Evolutionary conservation across 2,888 invertebrate species (phyloP).

Genomic region (Melinaea marsaeus): DNA sequence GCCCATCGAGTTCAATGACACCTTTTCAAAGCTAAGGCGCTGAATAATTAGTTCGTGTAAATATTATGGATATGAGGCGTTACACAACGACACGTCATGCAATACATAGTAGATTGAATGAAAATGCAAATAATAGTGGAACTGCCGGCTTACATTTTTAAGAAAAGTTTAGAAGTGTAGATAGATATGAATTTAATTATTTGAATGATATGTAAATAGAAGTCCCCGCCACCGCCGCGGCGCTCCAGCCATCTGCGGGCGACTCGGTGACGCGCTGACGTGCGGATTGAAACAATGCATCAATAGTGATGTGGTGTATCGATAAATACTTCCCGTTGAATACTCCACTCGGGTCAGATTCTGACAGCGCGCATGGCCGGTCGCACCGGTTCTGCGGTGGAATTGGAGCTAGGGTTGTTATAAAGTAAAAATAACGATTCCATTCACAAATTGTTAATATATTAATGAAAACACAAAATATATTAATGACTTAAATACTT

Average conservation of each 20-base stretch:
- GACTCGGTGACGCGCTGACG: conserved; percentile 30
- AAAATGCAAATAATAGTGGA: too few species aligned
- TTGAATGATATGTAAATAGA: background rate
- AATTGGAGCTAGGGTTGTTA: conserved; percentile 29
- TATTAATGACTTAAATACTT: too few species aligned
- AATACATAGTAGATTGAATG: too few species aligned
- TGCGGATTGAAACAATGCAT: conserved; percentile 55
- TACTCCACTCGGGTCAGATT: conserved; percentile 45
- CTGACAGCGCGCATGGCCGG: conserved; percentile 35
- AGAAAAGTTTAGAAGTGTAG: background rate
- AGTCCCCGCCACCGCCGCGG: conserved; percentile 4
- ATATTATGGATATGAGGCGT: too few species aligned
- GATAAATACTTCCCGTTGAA: conserved; percentile 58
- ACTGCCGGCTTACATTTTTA: too few species aligned
- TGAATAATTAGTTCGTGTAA: too few species aligned
- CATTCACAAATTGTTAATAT: too few species aligned
- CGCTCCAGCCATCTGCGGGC: conserved; percentile 23
- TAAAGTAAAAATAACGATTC: background rate
- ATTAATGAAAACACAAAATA: too few species aligned
- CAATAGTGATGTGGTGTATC: conserved; percentile 55
- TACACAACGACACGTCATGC: too few species aligned
- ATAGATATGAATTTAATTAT: background rate
- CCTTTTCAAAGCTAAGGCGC: too few species aligned
- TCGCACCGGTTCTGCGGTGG: conserved; percentile 39
- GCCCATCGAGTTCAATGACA: too few species aligned